phyloP scores from a whole-genome alignment of 1,140 invertebrate species.

The Phymastichus coffea region DNA sequence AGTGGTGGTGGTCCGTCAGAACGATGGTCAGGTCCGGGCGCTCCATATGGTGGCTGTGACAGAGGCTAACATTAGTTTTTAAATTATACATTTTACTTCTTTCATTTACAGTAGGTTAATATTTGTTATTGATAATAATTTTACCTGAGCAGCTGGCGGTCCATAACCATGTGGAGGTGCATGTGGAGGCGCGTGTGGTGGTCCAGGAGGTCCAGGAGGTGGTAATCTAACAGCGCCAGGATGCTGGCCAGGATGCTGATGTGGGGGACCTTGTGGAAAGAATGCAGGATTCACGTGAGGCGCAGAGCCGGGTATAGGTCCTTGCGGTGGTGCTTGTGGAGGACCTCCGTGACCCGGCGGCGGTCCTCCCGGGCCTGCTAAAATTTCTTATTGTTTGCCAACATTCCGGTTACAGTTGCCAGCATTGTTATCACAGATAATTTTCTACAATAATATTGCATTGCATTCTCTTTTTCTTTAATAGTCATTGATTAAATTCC shows the following conservation, averaged over 20 bases:
- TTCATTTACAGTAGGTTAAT: no score
- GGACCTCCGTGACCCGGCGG: constrained; percentile 64
- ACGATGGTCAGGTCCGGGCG: constrained; percentile 59
- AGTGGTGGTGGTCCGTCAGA: constrained; percentile 68
- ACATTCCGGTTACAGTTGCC: constrained; percentile 24
- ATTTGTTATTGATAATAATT: no score
- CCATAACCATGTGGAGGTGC: constrained; percentile 65
- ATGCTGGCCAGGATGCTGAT: constrained; percentile 62
- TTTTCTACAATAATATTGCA: constrained; percentile 25
- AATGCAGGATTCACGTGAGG: constrained; percentile 96
- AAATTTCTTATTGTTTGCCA: constrained; percentile 43
- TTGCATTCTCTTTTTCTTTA: no score
- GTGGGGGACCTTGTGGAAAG: constrained; percentile 77
- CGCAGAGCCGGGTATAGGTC: constrained; percentile 71
- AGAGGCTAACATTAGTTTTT: neutral
- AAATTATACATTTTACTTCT: no score
- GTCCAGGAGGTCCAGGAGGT: constrained; percentile 63
- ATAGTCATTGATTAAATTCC: no score
- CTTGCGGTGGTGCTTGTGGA: constrained; percentile 61
- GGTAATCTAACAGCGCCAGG: constrained; percentile 60
- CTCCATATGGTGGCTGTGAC: constrained; percentile 54
- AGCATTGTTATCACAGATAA: constrained; percentile 6
- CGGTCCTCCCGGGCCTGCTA: constrained; percentile 61
- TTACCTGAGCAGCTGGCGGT: constrained; percentile 52
- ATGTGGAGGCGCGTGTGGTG: constrained; percentile 62